Evolutionary conservation across 2,888 invertebrate species (phyloP), one percentile per base, ranked within the genome.

Genomic region (Camponotus fellah): DNA sequence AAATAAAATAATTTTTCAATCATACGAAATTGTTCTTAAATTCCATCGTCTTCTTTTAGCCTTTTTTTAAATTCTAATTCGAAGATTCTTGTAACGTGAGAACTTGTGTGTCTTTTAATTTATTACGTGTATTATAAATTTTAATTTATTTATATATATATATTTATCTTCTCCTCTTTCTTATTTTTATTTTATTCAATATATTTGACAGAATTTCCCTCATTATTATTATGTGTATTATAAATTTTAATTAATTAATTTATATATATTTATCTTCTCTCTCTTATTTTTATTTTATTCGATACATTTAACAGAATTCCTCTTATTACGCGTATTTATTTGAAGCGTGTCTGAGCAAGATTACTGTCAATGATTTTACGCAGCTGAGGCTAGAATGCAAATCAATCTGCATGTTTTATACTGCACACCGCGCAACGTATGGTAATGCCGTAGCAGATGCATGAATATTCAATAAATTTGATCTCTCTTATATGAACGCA

Each of bases 391-490:
- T 46, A 60, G 79, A 79, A 79, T 71, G 79, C 79, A 79, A 79
- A 80, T 80, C 79, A 71, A 80, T 80, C 72, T 80, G 72, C 72
- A 79, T 60, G 79, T 53, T 80, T 80, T 72, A 60, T 60, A 60
- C 17, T 12, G 60, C 72, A 34, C 21, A 17, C 17, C 34, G 60
- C 60, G 60, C 34, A 60, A 10, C 71, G 71, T 72, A 80, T 79
- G 79, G 43, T 79, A 69, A 80, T 80, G 26, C 56, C 72, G 60
- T 46, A 46, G 34, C 37, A 60, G 72, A 72, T 71, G 60, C 69
- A 79, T 80, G 79, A 80, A 72, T 80, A 80, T 80, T 80, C 79
- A 72, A 80, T 80, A 71, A 80, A 80, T 80, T 60, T 72, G 12
- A 71, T 46, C 72, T 60, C 72, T 72, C 79, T 60, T 60, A 79